Evolutionary conservation across 2,113 vertebrate genomes (phyloP).

Genomic region (Phrynocephalus versicolor): DNA sequence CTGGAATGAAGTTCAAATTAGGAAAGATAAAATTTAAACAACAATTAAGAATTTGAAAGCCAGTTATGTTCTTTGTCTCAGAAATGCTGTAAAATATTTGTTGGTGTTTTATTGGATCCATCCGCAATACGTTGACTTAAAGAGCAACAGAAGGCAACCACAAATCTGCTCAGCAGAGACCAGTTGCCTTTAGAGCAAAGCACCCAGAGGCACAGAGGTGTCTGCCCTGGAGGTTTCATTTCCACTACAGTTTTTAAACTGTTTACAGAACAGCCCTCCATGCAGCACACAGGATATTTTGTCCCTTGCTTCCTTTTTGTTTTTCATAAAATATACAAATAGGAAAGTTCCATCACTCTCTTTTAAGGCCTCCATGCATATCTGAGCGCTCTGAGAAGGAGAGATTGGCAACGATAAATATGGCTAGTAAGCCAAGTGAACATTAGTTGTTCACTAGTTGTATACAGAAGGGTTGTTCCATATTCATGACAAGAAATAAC

Average conservation of each 20-base stretch:
- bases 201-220: neutral
- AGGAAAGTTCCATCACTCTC: neutral
- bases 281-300: neutral
- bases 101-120: neutral
- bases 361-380: neutral
- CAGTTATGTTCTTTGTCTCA: too few relatives aligned
- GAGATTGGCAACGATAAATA: too few relatives aligned
- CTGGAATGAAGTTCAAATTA: neutral
- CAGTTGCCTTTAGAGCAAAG: neutral
- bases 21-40: neutral
- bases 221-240: neutral
- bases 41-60: neutral
- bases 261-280: neutral
- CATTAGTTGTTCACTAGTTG: neutral
- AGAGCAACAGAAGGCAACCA: neutral
- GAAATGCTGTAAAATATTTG: neutral
- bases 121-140: neutral
- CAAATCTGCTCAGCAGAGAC: neutral
- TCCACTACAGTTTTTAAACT: neutral
- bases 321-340: neutral
- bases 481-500: too few relatives aligned
- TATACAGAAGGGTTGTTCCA: neutral
- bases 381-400: neutral
- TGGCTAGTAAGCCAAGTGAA: too few relatives aligned
- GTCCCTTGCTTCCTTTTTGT: neutral